phyloP scores from a whole-genome alignment of 2,888 invertebrate species.

The Omphaloscelis lunosa region DNA sequence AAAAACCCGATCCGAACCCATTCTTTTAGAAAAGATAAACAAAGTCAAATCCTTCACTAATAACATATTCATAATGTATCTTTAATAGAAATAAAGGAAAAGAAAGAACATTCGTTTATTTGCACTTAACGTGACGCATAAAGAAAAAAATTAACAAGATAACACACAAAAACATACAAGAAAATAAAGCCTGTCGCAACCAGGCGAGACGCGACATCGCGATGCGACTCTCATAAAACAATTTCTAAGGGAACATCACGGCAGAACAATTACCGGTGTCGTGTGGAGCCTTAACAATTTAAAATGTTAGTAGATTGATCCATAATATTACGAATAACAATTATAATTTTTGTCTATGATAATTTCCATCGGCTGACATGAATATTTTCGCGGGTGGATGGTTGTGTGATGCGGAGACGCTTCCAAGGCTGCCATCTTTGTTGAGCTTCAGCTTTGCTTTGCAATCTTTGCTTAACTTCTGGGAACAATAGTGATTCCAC shows the following conservation, averaged over 20 bases:
- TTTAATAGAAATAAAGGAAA: not conserved
- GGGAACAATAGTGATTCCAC: constrained; percentile 20
- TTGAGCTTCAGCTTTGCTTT: constrained; percentile 13
- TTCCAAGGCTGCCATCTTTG: constrained; percentile 3
- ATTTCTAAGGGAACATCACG: too few relatives aligned
- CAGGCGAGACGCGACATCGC: too few relatives aligned
- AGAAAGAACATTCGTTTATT: not conserved
- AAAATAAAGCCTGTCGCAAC: too few relatives aligned
- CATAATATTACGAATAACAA: not conserved
- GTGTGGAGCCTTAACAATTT: not conserved
- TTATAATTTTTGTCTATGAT: constrained; percentile 1
- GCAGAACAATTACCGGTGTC: too few relatives aligned
- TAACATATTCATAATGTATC: not conserved
- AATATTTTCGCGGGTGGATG: constrained; percentile 11
- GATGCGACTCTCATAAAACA: too few relatives aligned
- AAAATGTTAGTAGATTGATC: not conserved
- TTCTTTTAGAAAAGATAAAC: not conserved
- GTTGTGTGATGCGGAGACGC: not conserved
- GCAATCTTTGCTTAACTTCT: constrained; percentile 9
- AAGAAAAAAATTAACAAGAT: too few relatives aligned
- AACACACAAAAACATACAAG: too few relatives aligned
- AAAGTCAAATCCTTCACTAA: not conserved
- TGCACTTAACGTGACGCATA: too few relatives aligned
- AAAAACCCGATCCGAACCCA: too few relatives aligned
- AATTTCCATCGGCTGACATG: constrained; percentile 4